phyloP scores from a whole-genome alignment of 2,888 invertebrate genomes.

The Euproctis similis region DNA sequence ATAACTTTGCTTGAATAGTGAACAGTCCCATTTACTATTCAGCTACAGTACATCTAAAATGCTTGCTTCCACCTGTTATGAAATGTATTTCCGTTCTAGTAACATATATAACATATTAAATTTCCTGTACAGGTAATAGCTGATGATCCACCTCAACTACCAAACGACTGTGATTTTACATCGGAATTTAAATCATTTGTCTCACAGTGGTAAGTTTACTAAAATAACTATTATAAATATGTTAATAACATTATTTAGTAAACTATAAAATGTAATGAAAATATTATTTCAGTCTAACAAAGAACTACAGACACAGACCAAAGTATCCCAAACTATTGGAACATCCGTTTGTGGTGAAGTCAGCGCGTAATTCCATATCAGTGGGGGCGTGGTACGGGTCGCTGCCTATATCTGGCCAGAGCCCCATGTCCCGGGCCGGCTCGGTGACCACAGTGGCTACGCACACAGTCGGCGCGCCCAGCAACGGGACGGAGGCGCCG shows the following conservation, averaged over 20 bases:
- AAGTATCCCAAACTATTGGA: constrained; percentile 94
- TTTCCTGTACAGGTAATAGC: constrained; percentile 79
- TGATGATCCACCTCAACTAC: constrained; percentile 91
- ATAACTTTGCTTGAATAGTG: too few relatives aligned
- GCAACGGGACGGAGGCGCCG: constrained; percentile 37
- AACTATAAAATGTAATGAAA: too few relatives aligned
- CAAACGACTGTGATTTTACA: constrained; percentile 85
- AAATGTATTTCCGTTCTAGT: too few relatives aligned
- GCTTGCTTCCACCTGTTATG: too few relatives aligned
- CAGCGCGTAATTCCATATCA: constrained; percentile 80
- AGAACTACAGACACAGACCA: constrained; percentile 94
- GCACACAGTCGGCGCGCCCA: constrained; percentile 11
- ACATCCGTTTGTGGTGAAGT: constrained; percentile 90
- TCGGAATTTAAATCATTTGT: constrained; percentile 93
- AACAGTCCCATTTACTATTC: too few relatives aligned
- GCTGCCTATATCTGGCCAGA: constrained; percentile 60
- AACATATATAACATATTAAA: too few relatives aligned
- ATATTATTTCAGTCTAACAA: constrained; percentile 82
- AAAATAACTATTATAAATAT: too few relatives aligned
- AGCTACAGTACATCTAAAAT: too few relatives aligned
- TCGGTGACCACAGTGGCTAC: constrained; percentile 7
- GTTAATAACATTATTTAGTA: too few relatives aligned
- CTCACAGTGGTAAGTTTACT: constrained; percentile 84
- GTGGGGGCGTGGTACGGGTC: constrained; percentile 90
- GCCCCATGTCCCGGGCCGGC: constrained; percentile 45